Evolutionary conservation across 2,113 vertebrate genomes (phyloP).

Genomic region (Podiceps cristatus): DNA sequence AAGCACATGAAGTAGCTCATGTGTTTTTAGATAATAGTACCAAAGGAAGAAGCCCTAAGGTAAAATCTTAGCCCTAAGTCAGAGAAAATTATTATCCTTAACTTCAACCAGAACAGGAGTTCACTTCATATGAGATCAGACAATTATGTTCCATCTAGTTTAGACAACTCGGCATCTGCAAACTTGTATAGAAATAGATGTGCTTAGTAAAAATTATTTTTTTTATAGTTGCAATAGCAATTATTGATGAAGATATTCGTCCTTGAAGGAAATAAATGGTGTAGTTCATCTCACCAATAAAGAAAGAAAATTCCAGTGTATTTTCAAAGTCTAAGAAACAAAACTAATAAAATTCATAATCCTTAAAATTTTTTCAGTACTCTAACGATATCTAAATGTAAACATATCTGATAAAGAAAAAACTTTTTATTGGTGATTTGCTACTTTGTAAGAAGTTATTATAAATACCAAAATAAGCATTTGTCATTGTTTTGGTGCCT

Average conservation of each 20-base stretch:
- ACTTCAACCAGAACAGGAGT: neutral
- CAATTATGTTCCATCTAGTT: neutral
- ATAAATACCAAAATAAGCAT: neutral
- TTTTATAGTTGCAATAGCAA: neutral
- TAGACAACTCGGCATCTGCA: neutral
- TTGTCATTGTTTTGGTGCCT: neutral
- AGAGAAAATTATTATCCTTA: neutral
- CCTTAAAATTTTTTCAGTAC: neutral
- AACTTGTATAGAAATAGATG: neutral
- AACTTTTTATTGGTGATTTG: neutral
- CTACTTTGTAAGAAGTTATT: neutral
- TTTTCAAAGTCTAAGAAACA: neutral
- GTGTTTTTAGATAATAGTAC: neutral
- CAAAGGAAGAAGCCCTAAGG: neutral
- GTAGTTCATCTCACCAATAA: neutral
- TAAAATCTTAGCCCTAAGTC: neutral
- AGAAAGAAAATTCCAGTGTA: neutral
- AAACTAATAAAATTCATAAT: neutral
- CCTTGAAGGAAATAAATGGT: neutral
- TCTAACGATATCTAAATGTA: neutral
- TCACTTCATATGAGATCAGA: neutral
- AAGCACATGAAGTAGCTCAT: neutral
- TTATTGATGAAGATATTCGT: neutral
- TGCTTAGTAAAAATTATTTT: neutral
- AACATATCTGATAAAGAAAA: neutral